Base-by-base conservation (phyloP, 2,113 vertebrate species). In the Anser cygnoides region DNA sequence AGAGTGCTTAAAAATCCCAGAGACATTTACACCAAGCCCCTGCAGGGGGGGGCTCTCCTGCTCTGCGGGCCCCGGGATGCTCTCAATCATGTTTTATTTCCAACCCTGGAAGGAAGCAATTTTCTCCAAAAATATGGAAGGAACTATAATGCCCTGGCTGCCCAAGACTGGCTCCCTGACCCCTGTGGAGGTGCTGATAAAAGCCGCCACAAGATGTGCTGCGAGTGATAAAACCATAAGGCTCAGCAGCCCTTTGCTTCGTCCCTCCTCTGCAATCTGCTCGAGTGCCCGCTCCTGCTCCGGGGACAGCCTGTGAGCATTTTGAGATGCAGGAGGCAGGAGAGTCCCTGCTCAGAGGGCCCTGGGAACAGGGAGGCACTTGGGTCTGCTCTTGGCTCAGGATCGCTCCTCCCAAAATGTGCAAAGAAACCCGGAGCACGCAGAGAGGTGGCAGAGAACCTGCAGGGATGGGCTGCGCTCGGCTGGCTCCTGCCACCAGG, bases 201-300 rank as follows among this genome's bases (percentile, higher is more conserved):
- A 91, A 94, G 83, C 62, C 37, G 46, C 58, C 1, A 0, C 37
- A n/a, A 37, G 57, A 87, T 62, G 57, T 22, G 57, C 57, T 52
- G 9, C 31, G 55, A 76, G 21, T 14, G 7, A 67, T 75, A 90
- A 92, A 84, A 87, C 58, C 82, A 80, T 29, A 4, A 31, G 73
- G 29, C 58, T 80, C 33, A 49, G 58, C 77, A 92, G 86, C 14
- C 78, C 73, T 77, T 87, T 54, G 72, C 37, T 90, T 74, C 29
- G 29, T 67, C 37, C 43, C 86, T 58, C 82, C 59, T 55, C 88
- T 84, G 57, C 85, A 94, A 62, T 67, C 67, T 94, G 62, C 35
- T 78, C 1, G 1, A 87, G 62, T 31, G 62, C 58, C 50, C 54
- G 67, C 55, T 87, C 73, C 44, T 87, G 77, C 83, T 31, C 78